Base-by-base conservation (phyloP, 2,888 invertebrate species). In the Congeria kusceri region DNA sequence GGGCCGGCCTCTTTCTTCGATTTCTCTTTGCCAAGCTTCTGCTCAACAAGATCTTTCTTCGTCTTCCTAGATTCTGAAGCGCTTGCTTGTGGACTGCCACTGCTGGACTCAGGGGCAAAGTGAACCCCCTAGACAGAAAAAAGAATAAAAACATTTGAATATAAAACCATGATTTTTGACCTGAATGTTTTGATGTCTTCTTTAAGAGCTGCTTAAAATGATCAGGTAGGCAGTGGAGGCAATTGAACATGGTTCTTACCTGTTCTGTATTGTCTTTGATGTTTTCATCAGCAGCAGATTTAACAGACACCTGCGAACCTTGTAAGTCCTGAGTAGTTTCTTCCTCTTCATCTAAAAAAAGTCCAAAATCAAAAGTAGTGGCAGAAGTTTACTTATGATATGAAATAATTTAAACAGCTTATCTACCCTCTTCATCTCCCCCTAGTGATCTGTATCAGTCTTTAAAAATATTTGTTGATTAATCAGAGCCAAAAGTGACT, bases 221-320 rank as follows among this genome's bases (percentile, higher is more conserved):
- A 53, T 20, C 4, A 53, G 4, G 56, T 1, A n/a, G 9, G 56
- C 56, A 56, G 5, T 53, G 56, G 5, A n/a, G 9, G 56, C 56
- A 56, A 5, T 39, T 13, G 1, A 39, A 39, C 9, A 15, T 53
- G 13, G 18, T 25, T 2, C 56, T 66, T 70, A 86, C 88, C 81
- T 83, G 72, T 11, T 66, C 74, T 32, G 88, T 88, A 47, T 86
- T 85, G 68, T 88, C 88, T 29, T 82, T 71, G 18, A 84, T 83
- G 59, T 87, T 87, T 32, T 80, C 78, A 39, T 84, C 65, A 13
- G 75, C 62, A 13, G 88, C 88, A 66, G 84, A 85, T 44, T 85
- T 84, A 3, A 88, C 87, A 63, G 83, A 83, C n/a, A 83, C 75
- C 65, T 83, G 80, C 20, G 83, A 83, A 23, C 83, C 83, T 13